Evolutionary conservation across 2,797 vertebrate species (phyloP).

Genomic region (Chelon auratus): DNA sequence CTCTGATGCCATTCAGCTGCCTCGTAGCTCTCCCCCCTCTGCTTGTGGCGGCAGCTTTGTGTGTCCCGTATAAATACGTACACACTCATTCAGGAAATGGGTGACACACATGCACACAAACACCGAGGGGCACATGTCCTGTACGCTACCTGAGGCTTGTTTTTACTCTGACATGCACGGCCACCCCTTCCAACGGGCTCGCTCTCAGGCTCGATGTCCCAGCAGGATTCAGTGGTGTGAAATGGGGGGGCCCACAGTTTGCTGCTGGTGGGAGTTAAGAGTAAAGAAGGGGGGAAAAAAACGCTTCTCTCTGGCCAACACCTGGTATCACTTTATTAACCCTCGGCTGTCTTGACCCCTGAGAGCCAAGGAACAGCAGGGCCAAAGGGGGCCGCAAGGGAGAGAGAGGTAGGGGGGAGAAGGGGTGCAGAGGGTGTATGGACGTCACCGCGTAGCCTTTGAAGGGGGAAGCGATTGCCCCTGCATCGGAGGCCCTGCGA

Average conservation of each 20-base stretch:
- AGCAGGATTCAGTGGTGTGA: conserved; percentile 77
- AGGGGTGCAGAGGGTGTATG: conserved; percentile 52
- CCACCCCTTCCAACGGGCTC: conserved; percentile 36
- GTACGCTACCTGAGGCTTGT: conserved; percentile 57
- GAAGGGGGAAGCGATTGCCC: conserved; percentile 81
- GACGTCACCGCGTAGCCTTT: conserved; percentile 82
- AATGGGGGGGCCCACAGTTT: conserved; percentile 77
- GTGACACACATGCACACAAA: conserved; percentile 45
- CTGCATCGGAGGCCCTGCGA: conserved; percentile 79
- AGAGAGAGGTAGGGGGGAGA: conserved; percentile 51
- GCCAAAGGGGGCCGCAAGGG: conserved; percentile 75
- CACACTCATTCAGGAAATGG: conserved; percentile 35
- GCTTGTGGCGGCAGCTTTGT: conserved; percentile 25
- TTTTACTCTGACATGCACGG: conserved; percentile 60
- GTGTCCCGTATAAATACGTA: conserved; percentile 33
- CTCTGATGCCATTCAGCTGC: conserved; percentile 43
- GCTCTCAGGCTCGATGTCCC: conserved; percentile 59
- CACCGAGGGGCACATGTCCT: conserved; percentile 17
- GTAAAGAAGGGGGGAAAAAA: conserved; percentile 14
- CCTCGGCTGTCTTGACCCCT: conserved; percentile 84
- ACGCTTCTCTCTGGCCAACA: conserved; percentile 78
- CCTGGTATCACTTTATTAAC: conserved; percentile 92
- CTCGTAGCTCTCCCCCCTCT: conserved; percentile 14
- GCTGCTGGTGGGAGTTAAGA: conserved; percentile 70
- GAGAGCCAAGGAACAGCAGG: conserved; percentile 79